Base-by-base conservation (phyloP, 2,113 vertebrate genomes). In the Grammomys dolichurus region DNA sequence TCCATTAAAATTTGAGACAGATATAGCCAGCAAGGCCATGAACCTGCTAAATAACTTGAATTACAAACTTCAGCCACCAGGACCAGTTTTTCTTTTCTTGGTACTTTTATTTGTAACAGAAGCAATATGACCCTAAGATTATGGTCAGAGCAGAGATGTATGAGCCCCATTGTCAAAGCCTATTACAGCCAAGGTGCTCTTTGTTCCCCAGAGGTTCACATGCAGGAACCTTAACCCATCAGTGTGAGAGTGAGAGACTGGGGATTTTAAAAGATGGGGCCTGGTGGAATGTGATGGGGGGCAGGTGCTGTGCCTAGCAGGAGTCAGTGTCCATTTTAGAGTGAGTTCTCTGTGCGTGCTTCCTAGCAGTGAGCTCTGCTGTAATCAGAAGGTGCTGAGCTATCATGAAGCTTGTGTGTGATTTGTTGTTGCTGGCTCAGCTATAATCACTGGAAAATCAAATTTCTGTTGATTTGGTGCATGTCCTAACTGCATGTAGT, bases 401-500 rank as follows among this genome's bases (percentile, higher is more conserved):
- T 84, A 60, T 14, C 40, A 73, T 54, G n/a, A 77, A 77, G 12
- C n/a, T 93, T 89, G n/a, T 7, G 11, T 19, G 31, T 22, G 54
- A 60, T 40, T 26, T 77, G 89, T 87, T 91, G 11, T 80, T 87
- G 6, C 69, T 46, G 36, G 6, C 13, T 91, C 86, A 28, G n/a
- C 54, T 26, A 11, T 89, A 70, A n/a, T 70, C 93, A 11, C 17
- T 90, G 31, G 65, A 72, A 92, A 95, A 92, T 94, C 75, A 87
- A 60, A 46, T 33, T 56, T 70, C 11, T 4, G 58, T 87, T 94
- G 31, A 7, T 40, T 93, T 87, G 48, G 4, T 36, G 14, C 16
- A 14, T 13, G 84, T 63, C 70, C 28, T 89, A 33, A 67, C 2
- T 10, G 14, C 5, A 43, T 67, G 7, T 2, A 72, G 0, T 75